Percentiles rank a stretch among this genome's conserved stretches.
Evolutionary conservation across 2,888 invertebrate genomes (phyloP).

Genomic region (Psylliodes chrysocephalus): DNA sequence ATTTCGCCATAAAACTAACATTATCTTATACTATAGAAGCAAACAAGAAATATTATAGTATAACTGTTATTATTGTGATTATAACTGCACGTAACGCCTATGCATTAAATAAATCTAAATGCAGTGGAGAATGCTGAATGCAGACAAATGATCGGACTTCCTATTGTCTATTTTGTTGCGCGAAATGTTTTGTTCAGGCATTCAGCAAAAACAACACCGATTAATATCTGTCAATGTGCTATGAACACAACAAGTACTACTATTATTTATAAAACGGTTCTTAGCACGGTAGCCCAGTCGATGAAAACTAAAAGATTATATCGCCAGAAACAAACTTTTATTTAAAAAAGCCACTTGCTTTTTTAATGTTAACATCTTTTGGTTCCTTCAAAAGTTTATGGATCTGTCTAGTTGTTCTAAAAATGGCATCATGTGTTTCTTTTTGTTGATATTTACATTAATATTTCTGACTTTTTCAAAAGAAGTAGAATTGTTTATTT

Average conservation of each 20-base stretch:
- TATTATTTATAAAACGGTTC: slow-evolving; percentile 37
- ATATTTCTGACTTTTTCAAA: too few species aligned
- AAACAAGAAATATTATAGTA: neutral
- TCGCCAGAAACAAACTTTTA: too few species aligned
- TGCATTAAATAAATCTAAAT: neutral
- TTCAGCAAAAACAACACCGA: slow-evolving; percentile 32
- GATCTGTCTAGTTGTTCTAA: too few species aligned
- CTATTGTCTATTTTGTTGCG: slow-evolving; percentile 25
- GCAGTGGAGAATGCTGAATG: slow-evolving; percentile 16
- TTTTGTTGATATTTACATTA: too few species aligned
- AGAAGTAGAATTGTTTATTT: too few species aligned
- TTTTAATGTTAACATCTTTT: too few species aligned
- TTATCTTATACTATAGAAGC: too few species aligned
- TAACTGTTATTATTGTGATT: neutral
- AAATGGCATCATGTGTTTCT: too few species aligned
- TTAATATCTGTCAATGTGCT: slow-evolving; percentile 39
- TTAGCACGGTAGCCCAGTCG: slow-evolving; percentile 22
- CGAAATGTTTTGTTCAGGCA: slow-evolving; percentile 18
- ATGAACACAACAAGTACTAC: slow-evolving; percentile 24
- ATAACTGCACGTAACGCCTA: too few species aligned
- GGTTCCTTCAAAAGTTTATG: too few species aligned
- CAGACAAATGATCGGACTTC: slow-evolving; percentile 29
- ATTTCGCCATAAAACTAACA: too few species aligned
- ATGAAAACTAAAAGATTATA: neutral
- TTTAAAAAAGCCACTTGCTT: too few species aligned